Base-by-base conservation (phyloP, 2,797 vertebrate genomes). In the Urophycis tenuis region DNA sequence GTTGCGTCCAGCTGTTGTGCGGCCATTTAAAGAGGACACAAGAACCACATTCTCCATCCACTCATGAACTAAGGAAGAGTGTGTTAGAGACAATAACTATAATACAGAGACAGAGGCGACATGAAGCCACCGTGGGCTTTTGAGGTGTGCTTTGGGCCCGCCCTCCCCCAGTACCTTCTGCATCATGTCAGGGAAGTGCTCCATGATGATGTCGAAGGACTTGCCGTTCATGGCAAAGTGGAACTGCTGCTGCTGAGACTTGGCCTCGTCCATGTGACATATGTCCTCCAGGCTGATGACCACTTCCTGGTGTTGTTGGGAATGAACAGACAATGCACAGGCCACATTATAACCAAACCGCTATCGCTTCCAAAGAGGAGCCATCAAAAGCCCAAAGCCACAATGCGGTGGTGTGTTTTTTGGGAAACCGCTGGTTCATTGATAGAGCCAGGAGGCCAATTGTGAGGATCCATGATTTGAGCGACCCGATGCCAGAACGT, bases 211-310 rank as follows among this genome's bases (percentile, higher is more conserved):
- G 0, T 94, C 94, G 88, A 99, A 99, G 5, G 98, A 98, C 85
- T 97, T 99, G 80, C 98, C 98, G 39, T 94, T 96, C 97, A 99
- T 98, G 17, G 97, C 96, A 88, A 99, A 99, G 91, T 99, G 98
- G 83, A 95, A 98, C 76, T 92, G 88, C 78, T 95, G 88, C 78
- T 95, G 92, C 83, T 90, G 81, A 30, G 79, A 76, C 83, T 85
- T 90, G 41, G 88, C 91, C 81, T 94, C 92, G 76, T 96, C 94
- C 64, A 93, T 89, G 25, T 92, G 85, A 81, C 92, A 92, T 60
- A 93, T 93, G 17, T 95, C 93, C 76, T 92, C 94, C 83, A 96
- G 85, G 85, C 94, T 95, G 84, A 97, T 92, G 74, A 94, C 95
- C 83, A 97, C 93, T 81, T 94, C 94, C 97, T 99, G 86, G 86